These are phyloP conservation scores for Drosophila rhopaloa DNA, from an alignment of 1,140 invertebrate genomes.

Conservation along the genomic window DNA sequence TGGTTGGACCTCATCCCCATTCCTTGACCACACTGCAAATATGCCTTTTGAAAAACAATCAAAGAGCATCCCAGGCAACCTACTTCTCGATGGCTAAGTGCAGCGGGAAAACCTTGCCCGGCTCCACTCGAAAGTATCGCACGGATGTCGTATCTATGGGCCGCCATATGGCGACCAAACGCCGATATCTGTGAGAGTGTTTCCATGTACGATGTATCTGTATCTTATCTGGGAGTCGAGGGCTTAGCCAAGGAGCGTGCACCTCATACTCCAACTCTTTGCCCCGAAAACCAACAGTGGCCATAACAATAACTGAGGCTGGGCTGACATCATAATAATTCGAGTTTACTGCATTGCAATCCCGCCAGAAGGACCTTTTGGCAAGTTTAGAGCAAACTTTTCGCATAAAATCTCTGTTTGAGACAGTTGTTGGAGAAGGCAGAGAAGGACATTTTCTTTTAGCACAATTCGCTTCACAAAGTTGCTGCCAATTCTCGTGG, in stretches of 20 bases:
- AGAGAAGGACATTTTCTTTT: constrained; percentile 77
- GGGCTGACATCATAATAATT: constrained; percentile 55
- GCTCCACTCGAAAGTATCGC: constrained; percentile 70
- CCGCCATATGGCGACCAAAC: constrained; percentile 66
- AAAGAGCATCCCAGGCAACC: constrained; percentile 6
- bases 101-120: constrained; percentile 41
- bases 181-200: constrained; percentile 70
- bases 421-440: constrained; percentile 20
- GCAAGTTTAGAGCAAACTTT: constrained; percentile 64
- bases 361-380: constrained; percentile 45
- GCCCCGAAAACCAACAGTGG: constrained; percentile 2
- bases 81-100: constrained; percentile 56
- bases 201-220: constrained; percentile 51
- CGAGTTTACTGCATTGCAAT: constrained; percentile 50
- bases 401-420: constrained; percentile 70
- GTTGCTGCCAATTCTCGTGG: constrained; percentile 71
- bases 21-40: neutral
- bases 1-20: too few relatives aligned
- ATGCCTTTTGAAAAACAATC: neutral
- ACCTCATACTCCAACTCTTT: constrained; percentile 7
- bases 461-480: constrained; percentile 78
- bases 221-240: constrained; percentile 50
- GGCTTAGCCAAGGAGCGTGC: constrained; percentile 52
- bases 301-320: constrained; percentile 53
- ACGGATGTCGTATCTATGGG: constrained; percentile 61